A percentile compares a stretch with the other conserved stretches of the same genome.
Evolutionary conservation across 2,888 invertebrate species (phyloP).

Genomic region (Halictus ligatus): DNA sequence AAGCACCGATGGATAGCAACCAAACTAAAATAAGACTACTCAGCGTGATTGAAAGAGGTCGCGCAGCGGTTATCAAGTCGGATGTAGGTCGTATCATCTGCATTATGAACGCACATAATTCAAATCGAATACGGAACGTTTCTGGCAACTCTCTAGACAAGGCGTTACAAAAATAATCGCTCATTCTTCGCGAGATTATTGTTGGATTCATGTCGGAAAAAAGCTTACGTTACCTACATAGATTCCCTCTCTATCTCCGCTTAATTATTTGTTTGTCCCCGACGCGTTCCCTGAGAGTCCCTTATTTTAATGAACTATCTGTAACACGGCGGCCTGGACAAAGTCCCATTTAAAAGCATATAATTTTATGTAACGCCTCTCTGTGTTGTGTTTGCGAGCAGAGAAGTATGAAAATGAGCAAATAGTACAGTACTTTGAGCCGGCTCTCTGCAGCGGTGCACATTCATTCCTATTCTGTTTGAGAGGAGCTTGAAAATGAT

Average conservation of each 20-base stretch:
- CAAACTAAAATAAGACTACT: conserved; percentile 13
- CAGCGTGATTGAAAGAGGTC: not conserved
- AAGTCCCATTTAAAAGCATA: not conserved
- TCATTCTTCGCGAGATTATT: not conserved
- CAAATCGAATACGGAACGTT: not conserved
- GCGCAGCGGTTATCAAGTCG: conserved; percentile 11
- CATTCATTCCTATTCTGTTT: not conserved
- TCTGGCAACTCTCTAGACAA: not conserved
- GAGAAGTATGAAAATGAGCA: not conserved
- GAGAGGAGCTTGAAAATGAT: not conserved
- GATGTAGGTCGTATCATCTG: conserved; percentile 8
- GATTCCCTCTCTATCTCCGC: not conserved
- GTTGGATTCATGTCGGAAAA: not conserved
- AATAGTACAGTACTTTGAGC: not conserved
- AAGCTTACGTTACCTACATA: not conserved
- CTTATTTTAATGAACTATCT: not conserved
- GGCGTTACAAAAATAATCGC: not conserved
- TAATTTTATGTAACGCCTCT: not conserved
- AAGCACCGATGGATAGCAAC: not conserved
- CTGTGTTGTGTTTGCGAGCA: not conserved
- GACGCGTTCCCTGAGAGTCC: not conserved
- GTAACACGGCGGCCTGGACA: not conserved
- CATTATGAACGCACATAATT: conserved; percentile 10
- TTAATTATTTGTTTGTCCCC: not conserved
- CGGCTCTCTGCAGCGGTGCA: not conserved